These are phyloP conservation scores for Ichneumoninae sp. DNA, from an alignment of 2,888 invertebrate genomes.

Conservation along the genomic window DNA sequence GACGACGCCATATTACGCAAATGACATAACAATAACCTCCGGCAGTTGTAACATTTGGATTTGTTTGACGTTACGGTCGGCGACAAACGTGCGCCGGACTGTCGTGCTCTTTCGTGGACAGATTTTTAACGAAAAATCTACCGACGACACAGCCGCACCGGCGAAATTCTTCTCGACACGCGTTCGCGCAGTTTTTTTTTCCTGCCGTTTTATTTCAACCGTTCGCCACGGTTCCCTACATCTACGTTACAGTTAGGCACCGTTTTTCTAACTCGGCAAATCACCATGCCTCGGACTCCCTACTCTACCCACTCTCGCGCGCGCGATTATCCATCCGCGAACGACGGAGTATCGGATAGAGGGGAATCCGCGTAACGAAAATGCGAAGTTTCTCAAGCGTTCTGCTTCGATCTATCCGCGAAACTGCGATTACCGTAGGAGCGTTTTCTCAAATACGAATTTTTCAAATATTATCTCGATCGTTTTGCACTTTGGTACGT, in stretches of 20 bases:
- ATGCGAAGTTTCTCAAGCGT: neutral
- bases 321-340: constrained; percentile 9
- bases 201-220: neutral
- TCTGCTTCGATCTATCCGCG: neutral
- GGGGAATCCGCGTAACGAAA: neutral
- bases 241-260: constrained; percentile 12
- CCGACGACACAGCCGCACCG: neutral
- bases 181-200: constrained; percentile 5
- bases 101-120: neutral
- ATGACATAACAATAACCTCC: constrained; percentile 79
- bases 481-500: neutral
- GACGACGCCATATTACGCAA: constrained; percentile 81
- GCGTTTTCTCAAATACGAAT: neutral
- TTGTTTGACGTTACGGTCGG: constrained; percentile 10
- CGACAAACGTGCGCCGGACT: neutral
- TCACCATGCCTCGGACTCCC: neutral
- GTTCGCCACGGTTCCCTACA: neutral
- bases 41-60: constrained; percentile 23
- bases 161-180: neutral
- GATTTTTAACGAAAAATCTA: neutral
- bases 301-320: neutral
- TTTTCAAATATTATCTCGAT: neutral
- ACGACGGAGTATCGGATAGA: neutral
- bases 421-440: neutral
- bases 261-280: constrained; percentile 15